A percentile compares a stretch with the other conserved stretches of the same genome.
These are phyloP conservation scores for Clusia tigrina DNA, from an alignment of 2,888 invertebrate species.

Conservation along the genomic window DNA sequence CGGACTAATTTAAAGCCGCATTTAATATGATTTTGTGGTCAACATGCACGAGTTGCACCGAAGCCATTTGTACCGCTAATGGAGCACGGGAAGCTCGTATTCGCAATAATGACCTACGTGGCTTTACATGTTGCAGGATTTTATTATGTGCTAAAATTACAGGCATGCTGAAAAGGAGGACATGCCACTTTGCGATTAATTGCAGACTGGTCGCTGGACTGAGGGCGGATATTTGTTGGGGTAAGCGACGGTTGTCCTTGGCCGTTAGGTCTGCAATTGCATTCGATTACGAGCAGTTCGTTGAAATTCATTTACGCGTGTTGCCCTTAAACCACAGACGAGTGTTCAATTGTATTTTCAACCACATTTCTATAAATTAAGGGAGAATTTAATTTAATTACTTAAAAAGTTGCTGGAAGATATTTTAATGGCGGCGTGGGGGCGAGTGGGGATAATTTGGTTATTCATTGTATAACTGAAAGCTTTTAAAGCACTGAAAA, in stretches of 20 bases:
- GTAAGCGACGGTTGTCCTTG: neutral
- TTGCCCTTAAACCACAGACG: neutral
- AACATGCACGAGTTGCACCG: constrained; percentile 36
- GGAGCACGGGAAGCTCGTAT: neutral
- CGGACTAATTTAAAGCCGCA: constrained; percentile 43
- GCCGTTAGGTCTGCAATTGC: neutral
- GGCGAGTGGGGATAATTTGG: too few species aligned
- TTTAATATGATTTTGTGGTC: constrained; percentile 48
- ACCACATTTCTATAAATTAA: constrained; percentile 12
- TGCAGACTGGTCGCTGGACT: too few species aligned
- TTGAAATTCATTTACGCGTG: neutral
- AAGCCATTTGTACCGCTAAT: constrained; percentile 22
- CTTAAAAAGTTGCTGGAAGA: too few species aligned
- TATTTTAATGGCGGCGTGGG: too few species aligned
- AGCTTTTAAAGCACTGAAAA: too few species aligned
- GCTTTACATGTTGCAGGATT: neutral
- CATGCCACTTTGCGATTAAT: neutral
- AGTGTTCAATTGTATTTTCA: constrained; percentile 30
- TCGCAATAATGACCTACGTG: neutral
- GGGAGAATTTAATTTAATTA: too few species aligned
- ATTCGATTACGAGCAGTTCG: neutral
- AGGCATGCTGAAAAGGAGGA: neutral
- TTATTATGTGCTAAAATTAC: neutral
- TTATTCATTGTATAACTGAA: too few species aligned
- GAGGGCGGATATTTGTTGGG: neutral